Base-by-base conservation (phyloP, 2,888 invertebrate genomes). In the Hypercompe scribonia region DNA sequence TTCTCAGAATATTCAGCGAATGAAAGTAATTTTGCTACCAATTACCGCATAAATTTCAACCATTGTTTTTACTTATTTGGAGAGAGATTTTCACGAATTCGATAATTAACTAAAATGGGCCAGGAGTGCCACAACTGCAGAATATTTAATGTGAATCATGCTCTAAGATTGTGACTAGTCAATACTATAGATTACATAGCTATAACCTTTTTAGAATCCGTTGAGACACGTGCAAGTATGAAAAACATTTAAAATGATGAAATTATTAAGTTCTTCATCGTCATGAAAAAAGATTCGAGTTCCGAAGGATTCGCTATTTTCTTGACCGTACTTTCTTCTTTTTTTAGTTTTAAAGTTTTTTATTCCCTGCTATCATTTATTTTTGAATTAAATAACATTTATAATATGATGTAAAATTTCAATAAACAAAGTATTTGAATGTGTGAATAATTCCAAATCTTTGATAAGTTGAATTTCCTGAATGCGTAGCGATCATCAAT, bases 401-500 rank as follows among this genome's bases (percentile, higher is more conserved):
- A 46, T 54, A 10, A n/a, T n/a, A 11, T 54, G 3, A n/a, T 3
- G 28, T 13, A 28, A n/a, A 28, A 11, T 28, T 54, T 13, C 1
- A 3, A 46, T 8, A 24, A 24, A 24, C 4, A 50, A 8, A 2
- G 11, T 10, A 54, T n/a, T n/a, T n/a, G n/a, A n/a, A n/a, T n/a
- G 54, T 50, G n/a, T 28, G 28, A 28, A 28, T 50, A 50, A 1
- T 42, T 42, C 31, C 42, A 42, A n/a, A 65, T 34, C 54, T 39
- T 31, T 24, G 1, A n/a, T 39, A 61, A 69, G 54, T 34, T n/a
- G 36, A 61, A 72, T 73, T 66, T 13, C 58, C 33, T 67, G 72
- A 71, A 39, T 61, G 33, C 46, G 8, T 21, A 72, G 68, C 68
- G n/a, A 76, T 68, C 68, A 65, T 71, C n/a, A 42, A 76, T 75